Conservation (phyloP, 2,113 vertebrate genomes). For the Pogona vitticeps region DNA sequence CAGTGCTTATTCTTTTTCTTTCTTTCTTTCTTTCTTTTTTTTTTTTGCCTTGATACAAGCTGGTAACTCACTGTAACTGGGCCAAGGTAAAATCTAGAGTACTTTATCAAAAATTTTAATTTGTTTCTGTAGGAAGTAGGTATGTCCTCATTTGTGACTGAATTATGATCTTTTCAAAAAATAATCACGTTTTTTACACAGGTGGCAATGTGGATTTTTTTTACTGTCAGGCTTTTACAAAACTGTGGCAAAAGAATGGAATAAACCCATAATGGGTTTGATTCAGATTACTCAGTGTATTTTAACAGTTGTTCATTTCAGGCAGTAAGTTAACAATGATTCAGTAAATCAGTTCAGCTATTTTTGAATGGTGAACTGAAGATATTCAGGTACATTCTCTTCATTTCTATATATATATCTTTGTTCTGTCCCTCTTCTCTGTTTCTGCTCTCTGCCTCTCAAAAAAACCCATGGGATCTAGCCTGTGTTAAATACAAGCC, state of each 20-base stretch:
- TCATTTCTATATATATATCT: no score
- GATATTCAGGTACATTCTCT: not conserved
- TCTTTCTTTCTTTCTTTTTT: not conserved
- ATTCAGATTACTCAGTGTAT: not conserved
- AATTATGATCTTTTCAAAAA: not conserved
- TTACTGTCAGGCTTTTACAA: not conserved
- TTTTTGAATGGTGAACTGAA: not conserved
- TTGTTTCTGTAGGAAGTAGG: not conserved
- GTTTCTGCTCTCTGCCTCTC: no score
- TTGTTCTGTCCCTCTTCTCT: no score
- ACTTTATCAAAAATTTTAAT: not conserved
- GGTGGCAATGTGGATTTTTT: not conserved
- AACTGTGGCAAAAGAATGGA: not conserved
- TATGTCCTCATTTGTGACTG: not conserved
- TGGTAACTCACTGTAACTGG: not conserved
- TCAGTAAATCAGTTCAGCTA: not conserved
- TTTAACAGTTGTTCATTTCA: not conserved
- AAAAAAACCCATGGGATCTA: no score
- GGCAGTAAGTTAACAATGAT: not conserved
- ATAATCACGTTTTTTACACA: not conserved
- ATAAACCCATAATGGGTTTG: slow-evolving; percentile 8
- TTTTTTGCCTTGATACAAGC: not conserved
- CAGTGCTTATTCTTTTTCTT: not conserved
- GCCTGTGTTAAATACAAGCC: no score
- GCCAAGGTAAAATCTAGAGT: not conserved